A percentile compares a stretch with the other conserved stretches of the same genome.
Conservation (phyloP, 1,140 invertebrate genomes). For the Sycophila sp. region DNA sequence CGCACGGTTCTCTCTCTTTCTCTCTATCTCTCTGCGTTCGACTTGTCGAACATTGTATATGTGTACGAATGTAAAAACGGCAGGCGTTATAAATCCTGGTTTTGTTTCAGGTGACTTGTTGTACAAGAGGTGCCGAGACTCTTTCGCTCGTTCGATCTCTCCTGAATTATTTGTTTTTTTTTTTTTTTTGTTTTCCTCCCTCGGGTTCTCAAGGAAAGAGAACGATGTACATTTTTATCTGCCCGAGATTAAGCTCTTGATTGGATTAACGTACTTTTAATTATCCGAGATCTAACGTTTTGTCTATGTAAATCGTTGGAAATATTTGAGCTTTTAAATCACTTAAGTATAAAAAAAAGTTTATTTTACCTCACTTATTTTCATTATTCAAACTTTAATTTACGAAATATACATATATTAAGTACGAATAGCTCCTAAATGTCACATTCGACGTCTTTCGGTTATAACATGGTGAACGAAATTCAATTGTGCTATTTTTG, state of each 20-base stretch:
- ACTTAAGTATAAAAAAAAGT: too few relatives aligned
- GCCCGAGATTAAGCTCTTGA: conserved; percentile 9
- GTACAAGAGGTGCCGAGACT: background rate
- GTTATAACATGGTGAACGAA: too few relatives aligned
- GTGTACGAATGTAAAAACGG: conserved; percentile 11
- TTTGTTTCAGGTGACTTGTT: conserved; percentile 26
- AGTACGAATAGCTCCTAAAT: too few relatives aligned
- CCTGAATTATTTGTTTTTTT: background rate
- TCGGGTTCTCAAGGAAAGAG: background rate
- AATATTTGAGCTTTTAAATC: too few relatives aligned
- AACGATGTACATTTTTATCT: conserved; percentile 14
- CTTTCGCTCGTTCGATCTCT: too few relatives aligned
- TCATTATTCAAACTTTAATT: too few relatives aligned
- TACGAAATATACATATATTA: too few relatives aligned
- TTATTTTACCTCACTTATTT: too few relatives aligned
- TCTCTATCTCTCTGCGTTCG: background rate
- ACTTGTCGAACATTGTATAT: conserved; percentile 36
- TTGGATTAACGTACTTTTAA: conserved; percentile 21
- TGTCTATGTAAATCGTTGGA: too few relatives aligned
- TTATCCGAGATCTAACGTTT: conserved; percentile 14
- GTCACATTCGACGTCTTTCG: too few relatives aligned
- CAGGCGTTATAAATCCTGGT: conserved; percentile 30
- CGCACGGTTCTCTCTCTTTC: background rate
- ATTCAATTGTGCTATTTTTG: too few relatives aligned
- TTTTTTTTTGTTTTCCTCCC: background rate